A percentile compares a stretch with the other conserved stretches of the same genome.
Conservation (phyloP, 2,797 vertebrate genomes). For the Eospalax fontanierii region DNA sequence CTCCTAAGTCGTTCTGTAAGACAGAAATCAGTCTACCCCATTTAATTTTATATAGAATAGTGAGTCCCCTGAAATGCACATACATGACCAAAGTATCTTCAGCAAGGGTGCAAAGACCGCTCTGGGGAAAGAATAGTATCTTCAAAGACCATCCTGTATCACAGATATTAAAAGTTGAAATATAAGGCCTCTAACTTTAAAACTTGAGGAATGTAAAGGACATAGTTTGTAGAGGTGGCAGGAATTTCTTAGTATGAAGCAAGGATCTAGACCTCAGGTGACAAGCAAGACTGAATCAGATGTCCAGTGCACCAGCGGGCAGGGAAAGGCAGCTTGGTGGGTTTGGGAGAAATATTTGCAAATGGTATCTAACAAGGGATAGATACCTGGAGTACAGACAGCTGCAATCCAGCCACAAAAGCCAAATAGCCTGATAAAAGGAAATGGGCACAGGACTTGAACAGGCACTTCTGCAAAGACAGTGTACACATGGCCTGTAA, state of each 20-base stretch:
- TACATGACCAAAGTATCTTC: not conserved
- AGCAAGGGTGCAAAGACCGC: not conserved
- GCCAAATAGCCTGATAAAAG: not conserved
- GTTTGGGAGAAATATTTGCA: too few relatives aligned
- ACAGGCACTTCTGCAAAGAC: not conserved
- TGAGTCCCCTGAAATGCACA: too few relatives aligned
- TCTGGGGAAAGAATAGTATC: not conserved
- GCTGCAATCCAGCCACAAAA: too few relatives aligned
- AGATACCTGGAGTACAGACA: not conserved
- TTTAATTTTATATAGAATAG: not conserved
- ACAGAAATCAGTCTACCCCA: not conserved
- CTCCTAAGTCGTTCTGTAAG: not conserved
- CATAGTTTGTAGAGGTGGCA: not conserved
- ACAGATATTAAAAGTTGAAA: not conserved
- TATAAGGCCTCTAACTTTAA: not conserved
- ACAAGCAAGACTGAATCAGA: too few relatives aligned
- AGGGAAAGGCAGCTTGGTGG: too few relatives aligned
- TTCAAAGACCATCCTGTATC: not conserved
- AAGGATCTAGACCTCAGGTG: not conserved
- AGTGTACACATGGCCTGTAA: too few relatives aligned
- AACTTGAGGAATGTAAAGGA: not conserved
- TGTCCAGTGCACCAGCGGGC: too few relatives aligned
- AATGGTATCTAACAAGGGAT: too few relatives aligned
- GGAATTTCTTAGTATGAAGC: not conserved
- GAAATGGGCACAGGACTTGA: not conserved